Base-by-base conservation (phyloP, 2,113 vertebrate genomes). In the Lipotes vexillifer region DNA sequence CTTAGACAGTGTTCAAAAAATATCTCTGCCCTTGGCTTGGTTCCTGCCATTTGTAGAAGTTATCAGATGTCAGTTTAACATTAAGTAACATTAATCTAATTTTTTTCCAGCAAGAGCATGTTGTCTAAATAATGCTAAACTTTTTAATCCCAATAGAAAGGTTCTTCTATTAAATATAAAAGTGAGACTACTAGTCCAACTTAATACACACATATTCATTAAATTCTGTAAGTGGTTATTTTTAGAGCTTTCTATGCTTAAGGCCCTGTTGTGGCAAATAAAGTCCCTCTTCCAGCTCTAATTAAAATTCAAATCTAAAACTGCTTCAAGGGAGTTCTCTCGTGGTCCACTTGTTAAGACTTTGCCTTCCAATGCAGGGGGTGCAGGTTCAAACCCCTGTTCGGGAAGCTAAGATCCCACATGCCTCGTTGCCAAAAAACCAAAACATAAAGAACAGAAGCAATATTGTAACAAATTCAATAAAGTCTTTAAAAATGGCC, bases 1-100 rank as follows among this genome's bases (percentile, higher is more conserved):
- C 44, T 15, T 63, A 93, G 72, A 96, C 57, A 97, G 83, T 85
- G 75, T 97, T 97, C 96, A 97, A 98, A 98, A 98, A 98, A 98
- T 97, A 98, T 71, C 74, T 65, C 75, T 80, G 69, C 72, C 98
- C 93, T 72, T 97, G 96, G 93, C 93, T 96, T 98, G 95, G 94
- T 95, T 98, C 93, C 68, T 98, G 97, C 95, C 97, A 98, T 97
- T 96, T 96, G 66, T 83, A 93, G 74, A 97, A 97, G 83, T 93
- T 97, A 93, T 98, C 71, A 95, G 94, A 96, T 41, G 25, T 74
- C 94, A 97, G 80, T 98, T 97, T 96, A 98, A 95, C 72, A 94
- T 97, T 97, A 96, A 98, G 29, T 78, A 77, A 75, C 6, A 65
- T 41, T 75, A 66, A 85, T 77, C 5, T 59, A 95, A 59, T 25